Base-by-base conservation (phyloP, 2,888 invertebrate species). In the Melanophora roralis region DNA sequence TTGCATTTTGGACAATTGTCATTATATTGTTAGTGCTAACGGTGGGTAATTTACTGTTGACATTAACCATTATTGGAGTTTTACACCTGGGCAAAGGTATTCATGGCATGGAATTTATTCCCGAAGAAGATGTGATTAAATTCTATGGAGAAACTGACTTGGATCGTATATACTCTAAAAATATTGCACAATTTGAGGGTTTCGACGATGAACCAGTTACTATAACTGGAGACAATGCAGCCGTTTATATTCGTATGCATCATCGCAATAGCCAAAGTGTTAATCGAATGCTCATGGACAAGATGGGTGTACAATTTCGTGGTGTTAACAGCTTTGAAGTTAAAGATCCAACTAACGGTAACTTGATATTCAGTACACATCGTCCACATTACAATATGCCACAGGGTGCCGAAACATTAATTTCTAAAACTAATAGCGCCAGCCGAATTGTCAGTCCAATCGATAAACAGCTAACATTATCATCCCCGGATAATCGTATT, bases 31-130 rank as follows among this genome's bases (percentile, higher is more conserved):
- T 95, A 68, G 89, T 95, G 7, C 89, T 97, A 19, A 95, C 95
- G 0, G 91, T 95, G 47, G 95, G 95, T 11, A 96, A 97, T 90
- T 91, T 96, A 62, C 90, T 95, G 43, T 90, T 97, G 2, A 97
- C 96, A 0, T 92, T 96, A 45, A 94, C 95, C 0, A 95, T 97
- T 65, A 92, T 96, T 72, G 94, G 94, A 7, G 96, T 97, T 0
- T 88, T 97, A 49, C 91, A 95, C 74, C 91, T 97, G 75, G 96
- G 96, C 0, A 93, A 93, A 87, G 96, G 96, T 7, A 94, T 97
- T 93, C 95, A 96, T 86, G 95, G 95, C 83, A 92, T 97, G 89
- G 97, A 97, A 89, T 92, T 96, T 55, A 92, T 96, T 74, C 93
- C 94, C 0, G 94, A 94, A 65, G 93, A 94, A 78, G 92, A 93